Evolutionary conservation across 2,113 vertebrate species (phyloP).

Genomic region (Pipa parva): DNA sequence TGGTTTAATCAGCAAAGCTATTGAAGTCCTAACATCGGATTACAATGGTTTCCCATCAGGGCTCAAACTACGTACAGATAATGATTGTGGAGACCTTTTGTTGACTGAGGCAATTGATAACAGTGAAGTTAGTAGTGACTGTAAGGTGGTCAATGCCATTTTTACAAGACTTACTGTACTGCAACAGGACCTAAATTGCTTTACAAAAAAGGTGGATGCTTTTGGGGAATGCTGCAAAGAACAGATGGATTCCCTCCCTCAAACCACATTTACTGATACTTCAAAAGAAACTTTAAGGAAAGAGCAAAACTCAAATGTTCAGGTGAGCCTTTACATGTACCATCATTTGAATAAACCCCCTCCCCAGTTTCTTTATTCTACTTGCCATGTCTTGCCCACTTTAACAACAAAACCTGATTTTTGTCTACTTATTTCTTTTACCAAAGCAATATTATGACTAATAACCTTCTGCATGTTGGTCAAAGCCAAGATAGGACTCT

Average conservation of each 20-base stretch:
- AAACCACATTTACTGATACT: slow-evolving; percentile 52
- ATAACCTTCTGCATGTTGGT: slow-evolving; percentile 64
- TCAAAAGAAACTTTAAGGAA: slow-evolving; percentile 65
- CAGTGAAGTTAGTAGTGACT: slow-evolving; percentile 61
- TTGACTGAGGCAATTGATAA: slow-evolving; percentile 70
- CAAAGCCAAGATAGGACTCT: slow-evolving; percentile 56
- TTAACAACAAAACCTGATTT: slow-evolving; percentile 46
- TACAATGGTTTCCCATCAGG: slow-evolving; percentile 76
- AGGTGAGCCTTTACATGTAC: slow-evolving; percentile 66
- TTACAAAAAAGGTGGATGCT: slow-evolving; percentile 76
- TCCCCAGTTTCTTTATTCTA: slow-evolving; percentile 14
- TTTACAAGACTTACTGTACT: slow-evolving; percentile 79
- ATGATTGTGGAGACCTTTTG: slow-evolving; percentile 66
- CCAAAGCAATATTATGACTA: slow-evolving; percentile 45
- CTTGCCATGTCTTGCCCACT: slow-evolving; percentile 58
- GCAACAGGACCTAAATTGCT: slow-evolving; percentile 80
- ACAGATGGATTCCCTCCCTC: slow-evolving; percentile 57
- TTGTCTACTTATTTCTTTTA: slow-evolving; percentile 48
- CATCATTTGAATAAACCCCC: slow-evolving; percentile 3
- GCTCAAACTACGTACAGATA: slow-evolving; percentile 74
- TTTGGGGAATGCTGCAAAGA: slow-evolving; percentile 64
- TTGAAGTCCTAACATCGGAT: slow-evolving; percentile 82
- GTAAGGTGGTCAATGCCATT: slow-evolving; percentile 80
- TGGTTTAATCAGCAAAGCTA: slow-evolving; percentile 80
- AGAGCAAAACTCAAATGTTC: slow-evolving; percentile 63